A percentile compares a stretch with the other conserved stretches of the same genome.
phyloP scores from a whole-genome alignment of 2,113 vertebrate genomes.

The Nesogale talazaci region DNA sequence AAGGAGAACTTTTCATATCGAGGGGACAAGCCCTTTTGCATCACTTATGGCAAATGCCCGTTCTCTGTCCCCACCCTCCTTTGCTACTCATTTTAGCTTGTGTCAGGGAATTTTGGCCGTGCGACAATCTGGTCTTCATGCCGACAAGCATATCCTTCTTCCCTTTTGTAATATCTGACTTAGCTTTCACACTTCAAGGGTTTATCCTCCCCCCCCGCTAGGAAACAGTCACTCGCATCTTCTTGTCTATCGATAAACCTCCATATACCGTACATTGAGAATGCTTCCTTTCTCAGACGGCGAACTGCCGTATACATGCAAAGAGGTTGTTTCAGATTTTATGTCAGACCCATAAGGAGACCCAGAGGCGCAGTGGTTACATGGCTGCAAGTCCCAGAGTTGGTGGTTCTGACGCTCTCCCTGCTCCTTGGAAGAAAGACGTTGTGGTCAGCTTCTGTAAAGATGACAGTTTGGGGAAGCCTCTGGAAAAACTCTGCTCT shows the following conservation, averaged over 20 bases:
- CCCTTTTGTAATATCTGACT: constrained; percentile 36
- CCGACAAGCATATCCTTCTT: background rate
- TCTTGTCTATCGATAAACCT: background rate
- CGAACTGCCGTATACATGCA: background rate
- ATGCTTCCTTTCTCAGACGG: background rate
- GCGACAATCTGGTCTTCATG: background rate
- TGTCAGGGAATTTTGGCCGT: background rate
- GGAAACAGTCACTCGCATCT: constrained; percentile 11
- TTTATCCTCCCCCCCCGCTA: background rate
- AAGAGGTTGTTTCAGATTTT: constrained; percentile 4
- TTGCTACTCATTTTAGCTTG: background rate
- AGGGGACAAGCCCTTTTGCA: background rate
- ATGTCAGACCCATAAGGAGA: background rate
- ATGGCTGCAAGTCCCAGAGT: background rate
- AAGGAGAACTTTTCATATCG: background rate
- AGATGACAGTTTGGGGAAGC: background rate
- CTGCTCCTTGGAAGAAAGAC: background rate
- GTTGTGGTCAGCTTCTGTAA: background rate
- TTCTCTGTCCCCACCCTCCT: background rate
- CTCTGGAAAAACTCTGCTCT: background rate
- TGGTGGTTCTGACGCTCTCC: background rate
- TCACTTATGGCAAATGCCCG: background rate
- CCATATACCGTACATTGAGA: background rate
- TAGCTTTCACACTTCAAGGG: background rate
- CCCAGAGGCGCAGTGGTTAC: background rate